These are phyloP conservation scores for Cryptophagus acutangulus DNA, from an alignment of 2,888 invertebrate species.

Conservation along the genomic window DNA sequence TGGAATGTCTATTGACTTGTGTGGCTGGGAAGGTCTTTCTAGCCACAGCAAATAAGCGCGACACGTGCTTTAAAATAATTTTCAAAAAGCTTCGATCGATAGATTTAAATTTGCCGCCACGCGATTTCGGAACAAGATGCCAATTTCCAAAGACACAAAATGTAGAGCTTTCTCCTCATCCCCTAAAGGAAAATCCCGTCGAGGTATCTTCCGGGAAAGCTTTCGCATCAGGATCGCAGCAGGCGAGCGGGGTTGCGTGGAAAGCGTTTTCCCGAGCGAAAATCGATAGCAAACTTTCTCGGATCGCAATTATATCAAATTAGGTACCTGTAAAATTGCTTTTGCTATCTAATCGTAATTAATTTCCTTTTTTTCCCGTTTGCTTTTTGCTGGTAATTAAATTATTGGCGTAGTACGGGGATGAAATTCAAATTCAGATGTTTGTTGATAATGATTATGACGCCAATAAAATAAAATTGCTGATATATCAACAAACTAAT, in stretches of 20 bases:
- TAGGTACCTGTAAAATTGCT: too few relatives aligned
- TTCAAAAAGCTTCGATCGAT: not conserved
- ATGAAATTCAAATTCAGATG: too few relatives aligned
- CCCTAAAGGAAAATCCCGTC: slow-evolving; percentile 16
- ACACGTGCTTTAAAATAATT: not conserved
- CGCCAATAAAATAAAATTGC: too few relatives aligned
- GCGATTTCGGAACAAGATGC: not conserved
- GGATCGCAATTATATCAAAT: too few relatives aligned
- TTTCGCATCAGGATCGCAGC: slow-evolving; percentile 16
- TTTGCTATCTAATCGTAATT: too few relatives aligned
- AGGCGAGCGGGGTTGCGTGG: slow-evolving; percentile 6
- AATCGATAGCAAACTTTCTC: not conserved
- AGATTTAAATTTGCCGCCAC: not conserved
- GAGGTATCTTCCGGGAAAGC: slow-evolving; percentile 24
- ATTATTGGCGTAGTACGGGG: too few relatives aligned
- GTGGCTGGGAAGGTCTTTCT: too few relatives aligned
- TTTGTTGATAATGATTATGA: slow-evolving; percentile 7
- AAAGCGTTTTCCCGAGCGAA: slow-evolving; percentile 10
- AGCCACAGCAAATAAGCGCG: not conserved
- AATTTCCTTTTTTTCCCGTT: too few relatives aligned
- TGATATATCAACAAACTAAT: slow-evolving; percentile 18
- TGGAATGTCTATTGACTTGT: slow-evolving; percentile 4
- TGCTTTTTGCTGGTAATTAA: too few relatives aligned
- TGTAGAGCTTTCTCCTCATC: slow-evolving; percentile 12
- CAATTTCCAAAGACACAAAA: not conserved